Base-by-base conservation (phyloP, 2,113 vertebrate genomes). In the Symphodus melops region DNA sequence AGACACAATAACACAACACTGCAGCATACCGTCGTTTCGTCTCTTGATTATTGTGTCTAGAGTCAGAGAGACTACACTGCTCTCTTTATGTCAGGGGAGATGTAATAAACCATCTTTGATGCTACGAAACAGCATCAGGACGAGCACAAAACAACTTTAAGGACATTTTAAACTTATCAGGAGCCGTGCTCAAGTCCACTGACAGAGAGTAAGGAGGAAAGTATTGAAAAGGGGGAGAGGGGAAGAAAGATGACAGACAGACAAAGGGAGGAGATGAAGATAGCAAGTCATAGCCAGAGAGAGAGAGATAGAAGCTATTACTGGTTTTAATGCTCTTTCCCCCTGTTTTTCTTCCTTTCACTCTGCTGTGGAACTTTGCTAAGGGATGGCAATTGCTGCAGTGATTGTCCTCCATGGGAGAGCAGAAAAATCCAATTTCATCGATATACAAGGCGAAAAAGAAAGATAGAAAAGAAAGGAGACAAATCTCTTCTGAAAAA, bases 361-460 rank as follows among this genome's bases (percentile, higher is more conserved):
- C 66, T 75, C 64, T 48, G 49, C 68, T 62, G 77, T 81, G 77
- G 53, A 86, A 88, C 88, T 85, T 90, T 83, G 72, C 89, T 72
- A 74, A 79, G 82, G 83, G 84, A 87, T 70, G 58, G 68, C 83
- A 85, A 88, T 86, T 89, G 89, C 83, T 72, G 76, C 78, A 54
- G 65, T 82, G 83, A 81, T 85, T 81, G 77, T 87, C 86, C 75
- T 84, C 80, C 77, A 42, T 71, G 62, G 89, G 81, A 83, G 79
- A 83, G 68, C 72, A 88, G 83, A 84, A 86, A 91, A 91, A 89
- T 89, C 87, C 83, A 91, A 91, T 91, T 90, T 72, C 83, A 86
- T 89, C 81, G 77, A 88, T 88, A 90, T 68, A 88, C 83, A 88
- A 76, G 72, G 63, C 2, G 33, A 79, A 75, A 75, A 75, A 88